Evolutionary conservation across 2,113 vertebrate species (phyloP), one percentile per base, ranked within the genome.

Genomic region (Centropristis striata): DNA sequence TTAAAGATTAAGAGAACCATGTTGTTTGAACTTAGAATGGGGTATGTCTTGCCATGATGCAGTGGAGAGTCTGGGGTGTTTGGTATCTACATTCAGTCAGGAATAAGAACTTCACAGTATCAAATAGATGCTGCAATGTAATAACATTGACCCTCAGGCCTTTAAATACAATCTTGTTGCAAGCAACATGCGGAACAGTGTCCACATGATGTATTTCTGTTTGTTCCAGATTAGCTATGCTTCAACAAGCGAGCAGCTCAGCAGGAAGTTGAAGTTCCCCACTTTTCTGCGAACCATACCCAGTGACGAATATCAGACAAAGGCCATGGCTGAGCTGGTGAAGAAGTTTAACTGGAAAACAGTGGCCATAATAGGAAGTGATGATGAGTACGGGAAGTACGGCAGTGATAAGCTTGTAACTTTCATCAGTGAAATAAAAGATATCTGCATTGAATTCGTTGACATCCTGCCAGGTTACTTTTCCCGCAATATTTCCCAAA

Each of bases 371-470:
- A 49, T 94, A n/a, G 90, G 85, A 78, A 93, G 92, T 58, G 78
- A 90, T 67, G 92, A 93, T 69, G 91, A 86, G 47, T 93, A 94
- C 0, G 90, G 93, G 27, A 91, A 78, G 68, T 90, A 88, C 5
- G 90, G 92, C 23, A 71, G 73, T 8, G 79, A 91, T 2, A 0
- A 36, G 3, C 84, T 93, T 1, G 0, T 1, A 0, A 0, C 50
- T 0, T 32, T 10, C 8, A 71, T 92, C 32, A 41, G 0, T 0
- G 0, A 37, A 6, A 47, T 2, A 0, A 15, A 4, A 4, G 4
- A 60, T 0, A 2, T 89, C 42, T 93, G 93, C 61, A 42, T 90
- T 64, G 84, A 90, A 27, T 91, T 90, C 50, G n/a, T 64, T 21
- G 12, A 49, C 9, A 89, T 91, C 37, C 51, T 94, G 53, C 55